Evolutionary conservation across 2,888 invertebrate species (phyloP), one percentile per base, ranked within the genome.

Genomic region (Antitype chi): DNA sequence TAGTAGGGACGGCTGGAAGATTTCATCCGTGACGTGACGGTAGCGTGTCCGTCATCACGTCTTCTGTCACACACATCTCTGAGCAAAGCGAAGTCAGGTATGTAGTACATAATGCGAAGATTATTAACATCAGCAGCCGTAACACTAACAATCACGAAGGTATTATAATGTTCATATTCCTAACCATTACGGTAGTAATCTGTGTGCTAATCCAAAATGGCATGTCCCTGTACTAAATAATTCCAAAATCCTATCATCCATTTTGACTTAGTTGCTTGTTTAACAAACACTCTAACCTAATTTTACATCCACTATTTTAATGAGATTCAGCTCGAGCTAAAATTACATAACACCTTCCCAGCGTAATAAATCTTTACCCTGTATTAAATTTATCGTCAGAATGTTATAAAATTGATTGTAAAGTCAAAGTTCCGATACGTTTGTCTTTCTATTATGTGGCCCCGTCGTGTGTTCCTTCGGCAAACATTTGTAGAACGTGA

Each of bases 401-500:
- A 77, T 68, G 57, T 82, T 86, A 81, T 76, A 66, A 86, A 89
- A 90, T 93, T 91, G 92, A 92, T 93, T 91, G 90, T 85, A 90
- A 90, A 92, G 89, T 88, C 86, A 89, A 92, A 93, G 90, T 94
- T 92, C 88, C 91, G 90, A 93, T 93, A 89, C 91, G 92, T 94
- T 93, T 94, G 93, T 92, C 92, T 92, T 93, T 90, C 93, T 92
- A 94, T 94, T 94, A 95, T 91, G 89, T 90, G 89, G 90, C 91
- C 69, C 90, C 89, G 83, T 91, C 90, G 91, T 94, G 91, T 94
- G 94, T 93, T 93, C 91, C 89, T 91, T 92, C 91, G 90, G 92
- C 92, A 94, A 95, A 95, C 93, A 94, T 95, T 95, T 94, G 94
- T 91, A 88, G 94, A 94, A 95, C 95, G 95, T 95, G 95, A 94